Conservation (phyloP, 2,113 vertebrate genomes). For the Turnix velox region DNA sequence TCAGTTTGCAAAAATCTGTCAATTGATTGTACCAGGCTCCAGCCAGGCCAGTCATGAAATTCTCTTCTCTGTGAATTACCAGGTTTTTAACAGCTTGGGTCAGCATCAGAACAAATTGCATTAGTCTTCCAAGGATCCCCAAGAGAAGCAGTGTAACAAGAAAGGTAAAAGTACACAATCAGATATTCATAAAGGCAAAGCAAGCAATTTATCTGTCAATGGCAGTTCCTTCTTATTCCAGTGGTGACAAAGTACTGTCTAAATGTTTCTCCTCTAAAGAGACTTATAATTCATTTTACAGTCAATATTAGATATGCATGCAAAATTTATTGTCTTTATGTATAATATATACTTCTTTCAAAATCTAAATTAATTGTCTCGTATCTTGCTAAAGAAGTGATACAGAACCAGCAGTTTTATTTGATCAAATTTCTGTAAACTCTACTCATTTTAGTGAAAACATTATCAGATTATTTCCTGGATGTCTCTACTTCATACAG, state of each 20-base stretch:
- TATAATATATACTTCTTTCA: background rate
- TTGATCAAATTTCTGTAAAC: background rate
- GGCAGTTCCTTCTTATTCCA: background rate
- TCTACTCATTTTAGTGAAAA: background rate
- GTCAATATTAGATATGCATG: background rate
- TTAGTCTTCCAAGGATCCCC: background rate
- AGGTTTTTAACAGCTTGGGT: background rate
- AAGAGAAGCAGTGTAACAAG: background rate
- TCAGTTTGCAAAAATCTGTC: background rate
- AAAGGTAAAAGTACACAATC: background rate
- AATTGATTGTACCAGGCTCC: rapidly evolving
- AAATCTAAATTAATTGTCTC: background rate
- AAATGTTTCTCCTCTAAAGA: background rate
- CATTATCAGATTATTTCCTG: background rate
- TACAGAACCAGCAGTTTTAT: background rate
- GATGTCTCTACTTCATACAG: background rate
- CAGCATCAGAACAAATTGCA: background rate
- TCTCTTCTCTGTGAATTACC: background rate
- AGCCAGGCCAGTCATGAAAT: rapidly evolving
- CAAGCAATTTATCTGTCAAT: background rate
- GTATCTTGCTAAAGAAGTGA: background rate
- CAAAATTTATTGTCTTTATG: background rate
- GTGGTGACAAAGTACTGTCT: background rate
- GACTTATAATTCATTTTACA: background rate
- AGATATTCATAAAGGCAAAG: background rate